These are phyloP conservation scores for Bombycilla garrulus DNA, from an alignment of 2,113 vertebrate genomes.

Conservation along the genomic window DNA sequence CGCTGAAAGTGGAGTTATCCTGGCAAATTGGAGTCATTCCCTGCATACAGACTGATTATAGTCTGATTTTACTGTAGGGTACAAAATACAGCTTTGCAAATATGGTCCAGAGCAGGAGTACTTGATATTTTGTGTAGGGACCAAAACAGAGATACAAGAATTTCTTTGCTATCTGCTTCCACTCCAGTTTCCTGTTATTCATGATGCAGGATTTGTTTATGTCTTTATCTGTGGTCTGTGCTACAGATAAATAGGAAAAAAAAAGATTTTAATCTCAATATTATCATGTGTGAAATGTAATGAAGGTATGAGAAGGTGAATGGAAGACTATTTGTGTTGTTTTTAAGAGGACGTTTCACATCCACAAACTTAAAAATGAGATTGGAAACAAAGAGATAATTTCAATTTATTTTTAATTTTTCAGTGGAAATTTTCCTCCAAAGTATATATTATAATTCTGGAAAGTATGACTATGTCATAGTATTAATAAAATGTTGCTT, in stretches of 20 bases:
- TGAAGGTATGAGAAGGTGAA: background rate
- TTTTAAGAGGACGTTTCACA: background rate
- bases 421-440: conserved; percentile 4
- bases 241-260: background rate
- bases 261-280: background rate
- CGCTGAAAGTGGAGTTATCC: background rate
- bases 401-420: background rate
- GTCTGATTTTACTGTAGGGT: background rate
- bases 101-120: background rate
- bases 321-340: background rate
- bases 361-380: background rate
- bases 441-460: background rate
- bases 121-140: background rate
- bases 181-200: background rate
- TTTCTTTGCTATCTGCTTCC: background rate
- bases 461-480: background rate
- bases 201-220: background rate
- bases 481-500: background rate
- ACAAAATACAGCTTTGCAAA: background rate
- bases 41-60: background rate
- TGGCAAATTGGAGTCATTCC: background rate
- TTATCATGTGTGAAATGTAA: background rate
- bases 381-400: background rate
- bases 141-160: background rate
- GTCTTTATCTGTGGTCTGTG: background rate